Evolutionary conservation across 1,140 invertebrate genomes (phyloP).

Genomic region (Chelonus insularis): DNA sequence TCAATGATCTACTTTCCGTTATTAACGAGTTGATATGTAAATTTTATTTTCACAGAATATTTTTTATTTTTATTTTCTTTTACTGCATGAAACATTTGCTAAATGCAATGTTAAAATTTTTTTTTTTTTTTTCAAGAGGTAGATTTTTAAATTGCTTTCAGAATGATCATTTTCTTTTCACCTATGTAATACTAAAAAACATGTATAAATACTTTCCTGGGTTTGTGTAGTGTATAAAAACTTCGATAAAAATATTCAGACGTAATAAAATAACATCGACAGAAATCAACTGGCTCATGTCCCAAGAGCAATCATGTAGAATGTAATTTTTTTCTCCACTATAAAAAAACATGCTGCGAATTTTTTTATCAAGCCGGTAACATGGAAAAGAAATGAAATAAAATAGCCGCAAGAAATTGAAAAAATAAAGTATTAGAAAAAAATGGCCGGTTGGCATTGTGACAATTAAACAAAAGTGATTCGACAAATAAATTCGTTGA

Average conservation of each 20-base stretch:
- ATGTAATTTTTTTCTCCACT: constrained; percentile 8
- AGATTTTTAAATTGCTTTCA: too few species aligned
- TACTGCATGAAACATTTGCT: too few species aligned
- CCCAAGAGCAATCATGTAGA: constrained; percentile 20
- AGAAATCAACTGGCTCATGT: constrained; percentile 12
- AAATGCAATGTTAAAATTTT: too few species aligned
- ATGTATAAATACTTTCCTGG: too few species aligned
- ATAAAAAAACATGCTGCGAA: neutral
- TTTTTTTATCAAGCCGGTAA: neutral
- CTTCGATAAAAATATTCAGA: neutral
- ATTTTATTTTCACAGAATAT: too few species aligned
- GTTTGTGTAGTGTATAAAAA: too few species aligned
- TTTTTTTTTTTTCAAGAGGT: too few species aligned
- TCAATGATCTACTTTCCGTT: too few species aligned
- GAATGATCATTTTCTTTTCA: too few species aligned
- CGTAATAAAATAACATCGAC: neutral
- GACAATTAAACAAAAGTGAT: neutral
- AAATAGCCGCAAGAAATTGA: neutral
- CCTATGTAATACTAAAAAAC: too few species aligned
- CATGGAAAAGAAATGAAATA: neutral
- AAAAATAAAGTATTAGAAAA: neutral
- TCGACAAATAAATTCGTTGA: constrained; percentile 7
- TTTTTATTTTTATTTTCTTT: too few species aligned
- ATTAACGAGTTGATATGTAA: too few species aligned
- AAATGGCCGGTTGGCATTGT: neutral